Evolutionary conservation across 2,888 invertebrate genomes (phyloP).

Genomic region (Xestia ashworthii): DNA sequence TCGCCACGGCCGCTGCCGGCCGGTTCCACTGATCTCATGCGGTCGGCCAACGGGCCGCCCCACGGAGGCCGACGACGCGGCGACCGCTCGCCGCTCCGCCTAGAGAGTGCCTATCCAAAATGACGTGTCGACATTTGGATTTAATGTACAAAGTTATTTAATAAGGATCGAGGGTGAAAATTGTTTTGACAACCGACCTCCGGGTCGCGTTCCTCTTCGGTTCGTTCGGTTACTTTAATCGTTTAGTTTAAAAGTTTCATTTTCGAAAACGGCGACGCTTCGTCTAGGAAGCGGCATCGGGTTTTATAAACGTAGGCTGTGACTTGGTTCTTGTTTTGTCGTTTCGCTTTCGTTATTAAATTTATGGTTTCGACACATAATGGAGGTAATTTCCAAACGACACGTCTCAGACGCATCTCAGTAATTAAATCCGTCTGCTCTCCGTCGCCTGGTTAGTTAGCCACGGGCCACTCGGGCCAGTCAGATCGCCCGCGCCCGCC

Average conservation of each 20-base stretch:
- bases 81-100: slow-evolving; percentile 89
- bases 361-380: slow-evolving; percentile 77
- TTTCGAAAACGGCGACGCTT: slow-evolving; percentile 74
- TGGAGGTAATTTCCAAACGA: slow-evolving; percentile 86
- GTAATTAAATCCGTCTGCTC: slow-evolving; percentile 88
- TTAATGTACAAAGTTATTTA: slow-evolving; percentile 91
- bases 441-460: slow-evolving; percentile 86
- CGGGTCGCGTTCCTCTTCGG: slow-evolving; percentile 82
- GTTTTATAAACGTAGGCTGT: slow-evolving; percentile 88
- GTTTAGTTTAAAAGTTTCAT: slow-evolving; percentile 78
- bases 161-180: slow-evolving; percentile 88
- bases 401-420: slow-evolving; percentile 89
- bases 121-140: slow-evolving; percentile 91
- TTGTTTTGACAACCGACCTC: slow-evolving; percentile 83
- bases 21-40: slow-evolving; percentile 89
- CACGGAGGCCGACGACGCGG: slow-evolving; percentile 88
- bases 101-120: slow-evolving; percentile 91
- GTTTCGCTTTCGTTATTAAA: slow-evolving; percentile 81
- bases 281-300: slow-evolving; percentile 78
- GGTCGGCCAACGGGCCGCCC: slow-evolving; percentile 85
- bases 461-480: slow-evolving; percentile 73
- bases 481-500: slow-evolving; percentile 64
- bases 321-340: slow-evolving; percentile 89
- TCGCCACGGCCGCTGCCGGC: slow-evolving; percentile 86
- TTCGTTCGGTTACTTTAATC: slow-evolving; percentile 81